phyloP scores from a whole-genome alignment of 1,140 invertebrate species.

The Dendroctonus ponderosae region DNA sequence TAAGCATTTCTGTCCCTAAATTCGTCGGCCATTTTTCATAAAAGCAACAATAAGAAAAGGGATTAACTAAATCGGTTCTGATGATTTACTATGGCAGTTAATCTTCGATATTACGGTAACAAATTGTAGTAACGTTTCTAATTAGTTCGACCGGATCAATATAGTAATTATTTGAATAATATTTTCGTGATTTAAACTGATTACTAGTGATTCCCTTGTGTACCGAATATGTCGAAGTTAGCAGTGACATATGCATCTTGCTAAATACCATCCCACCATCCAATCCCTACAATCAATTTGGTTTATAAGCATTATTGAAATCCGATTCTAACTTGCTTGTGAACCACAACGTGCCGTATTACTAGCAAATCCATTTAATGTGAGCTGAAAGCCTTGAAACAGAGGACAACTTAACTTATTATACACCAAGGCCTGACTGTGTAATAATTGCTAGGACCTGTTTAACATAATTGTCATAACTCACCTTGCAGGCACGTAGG shows the following conservation, averaged over 20 bases:
- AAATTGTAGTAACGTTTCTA: too few relatives aligned
- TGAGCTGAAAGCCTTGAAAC: slow-evolving; percentile 21
- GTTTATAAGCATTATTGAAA: slow-evolving; percentile 8
- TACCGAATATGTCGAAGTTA: too few relatives aligned
- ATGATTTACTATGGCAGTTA: too few relatives aligned
- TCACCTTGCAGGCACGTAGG: slow-evolving; percentile 20
- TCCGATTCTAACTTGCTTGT: slow-evolving; percentile 20
- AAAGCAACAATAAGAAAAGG: too few relatives aligned
- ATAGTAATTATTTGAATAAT: too few relatives aligned
- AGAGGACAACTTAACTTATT: slow-evolving; percentile 25
- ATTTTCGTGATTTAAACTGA: too few relatives aligned
- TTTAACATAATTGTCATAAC: slow-evolving; percentile 30
- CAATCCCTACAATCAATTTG: background rate
- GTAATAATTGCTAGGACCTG: slow-evolving; percentile 16
- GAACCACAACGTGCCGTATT: slow-evolving; percentile 13
- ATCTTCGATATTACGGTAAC: too few relatives aligned
- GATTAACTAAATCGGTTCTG: too few relatives aligned
- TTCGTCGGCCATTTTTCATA: slow-evolving; percentile 14
- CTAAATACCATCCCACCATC: background rate
- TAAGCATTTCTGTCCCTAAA: slow-evolving; percentile 25
- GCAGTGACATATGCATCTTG: background rate
- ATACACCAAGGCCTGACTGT: slow-evolving; percentile 22
- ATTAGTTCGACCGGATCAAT: background rate
- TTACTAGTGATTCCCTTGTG: too few relatives aligned
- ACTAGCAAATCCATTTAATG: slow-evolving; percentile 21